Conservation (phyloP, 2,113 vertebrate species). For the Scatophagus argus region DNA sequence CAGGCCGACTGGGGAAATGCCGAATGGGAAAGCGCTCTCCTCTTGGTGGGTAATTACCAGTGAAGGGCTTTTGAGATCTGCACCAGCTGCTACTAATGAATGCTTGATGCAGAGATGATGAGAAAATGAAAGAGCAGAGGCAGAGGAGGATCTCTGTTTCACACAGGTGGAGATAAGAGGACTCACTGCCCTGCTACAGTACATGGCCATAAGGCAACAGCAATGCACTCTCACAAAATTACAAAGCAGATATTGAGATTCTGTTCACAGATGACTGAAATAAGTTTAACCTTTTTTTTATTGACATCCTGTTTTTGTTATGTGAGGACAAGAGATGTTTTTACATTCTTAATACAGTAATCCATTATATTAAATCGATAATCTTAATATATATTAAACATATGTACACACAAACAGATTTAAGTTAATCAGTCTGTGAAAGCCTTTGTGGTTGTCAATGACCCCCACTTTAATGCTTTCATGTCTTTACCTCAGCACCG, state of each 20-base stretch:
- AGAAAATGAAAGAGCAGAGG: constrained; percentile 34
- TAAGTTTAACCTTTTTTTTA: background rate
- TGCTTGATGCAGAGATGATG: constrained; percentile 51
- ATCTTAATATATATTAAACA: too few relatives aligned
- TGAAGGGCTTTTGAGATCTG: constrained; percentile 44
- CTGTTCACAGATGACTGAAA: background rate
- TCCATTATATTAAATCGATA: too few relatives aligned
- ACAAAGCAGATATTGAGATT: background rate
- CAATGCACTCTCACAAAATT: background rate
- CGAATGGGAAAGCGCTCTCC: constrained; percentile 26
- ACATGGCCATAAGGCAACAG: background rate
- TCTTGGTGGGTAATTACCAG: constrained; percentile 53
- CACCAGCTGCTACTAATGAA: constrained; percentile 43
- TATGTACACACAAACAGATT: background rate
- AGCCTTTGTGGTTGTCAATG: background rate
- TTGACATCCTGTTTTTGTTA: background rate
- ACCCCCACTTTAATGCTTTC: background rate
- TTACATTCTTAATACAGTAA: too few relatives aligned
- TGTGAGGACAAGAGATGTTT: too few relatives aligned
- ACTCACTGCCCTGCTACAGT: background rate
- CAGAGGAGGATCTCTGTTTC: constrained; percentile 17
- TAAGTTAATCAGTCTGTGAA: background rate
- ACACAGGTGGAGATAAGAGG: constrained; percentile 31
- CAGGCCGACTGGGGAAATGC: constrained; percentile 6
- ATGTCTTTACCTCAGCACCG: background rate